A percentile compares a stretch with the other conserved stretches of the same genome.
Evolutionary conservation across 2,888 invertebrate genomes (phyloP).

Genomic region (Syritta pipiens): DNA sequence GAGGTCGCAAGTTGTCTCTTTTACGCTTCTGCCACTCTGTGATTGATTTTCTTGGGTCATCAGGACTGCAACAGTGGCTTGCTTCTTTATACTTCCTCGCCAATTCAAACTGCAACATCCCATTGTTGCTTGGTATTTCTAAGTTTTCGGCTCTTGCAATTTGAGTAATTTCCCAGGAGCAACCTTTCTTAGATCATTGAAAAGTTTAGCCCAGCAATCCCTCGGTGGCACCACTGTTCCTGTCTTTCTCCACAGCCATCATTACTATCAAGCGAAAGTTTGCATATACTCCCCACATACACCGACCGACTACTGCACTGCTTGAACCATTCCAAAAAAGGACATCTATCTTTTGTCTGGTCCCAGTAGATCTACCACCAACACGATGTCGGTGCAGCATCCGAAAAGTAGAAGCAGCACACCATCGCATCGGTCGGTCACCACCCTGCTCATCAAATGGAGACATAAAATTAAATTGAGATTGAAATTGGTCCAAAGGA

Average conservation of each 20-base stretch:
- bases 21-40: too few species aligned
- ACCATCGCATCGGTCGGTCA: neutral
- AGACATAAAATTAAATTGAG: constrained; percentile 54
- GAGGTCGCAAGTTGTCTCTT: too few species aligned
- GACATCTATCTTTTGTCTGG: constrained; percentile 12
- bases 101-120: too few species aligned
- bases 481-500: constrained; percentile 44
- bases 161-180: too few species aligned
- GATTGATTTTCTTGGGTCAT: too few species aligned
- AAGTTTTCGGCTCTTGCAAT: too few species aligned
- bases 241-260: neutral
- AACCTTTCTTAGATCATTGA: too few species aligned
- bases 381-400: neutral
- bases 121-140: too few species aligned
- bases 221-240: constrained; percentile 12
- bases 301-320: neutral
- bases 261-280: constrained; percentile 27
- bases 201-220: too few species aligned
- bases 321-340: neutral
- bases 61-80: too few species aligned
- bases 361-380: constrained; percentile 2
- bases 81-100: too few species aligned
- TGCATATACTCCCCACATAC: constrained; percentile 27
- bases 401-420: neutral
- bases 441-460: constrained; percentile 25